Percentiles rank a stretch among this genome's conserved stretches.
Evolutionary conservation across 2,113 vertebrate species (phyloP).

Genomic region (Athene cunicularia): DNA sequence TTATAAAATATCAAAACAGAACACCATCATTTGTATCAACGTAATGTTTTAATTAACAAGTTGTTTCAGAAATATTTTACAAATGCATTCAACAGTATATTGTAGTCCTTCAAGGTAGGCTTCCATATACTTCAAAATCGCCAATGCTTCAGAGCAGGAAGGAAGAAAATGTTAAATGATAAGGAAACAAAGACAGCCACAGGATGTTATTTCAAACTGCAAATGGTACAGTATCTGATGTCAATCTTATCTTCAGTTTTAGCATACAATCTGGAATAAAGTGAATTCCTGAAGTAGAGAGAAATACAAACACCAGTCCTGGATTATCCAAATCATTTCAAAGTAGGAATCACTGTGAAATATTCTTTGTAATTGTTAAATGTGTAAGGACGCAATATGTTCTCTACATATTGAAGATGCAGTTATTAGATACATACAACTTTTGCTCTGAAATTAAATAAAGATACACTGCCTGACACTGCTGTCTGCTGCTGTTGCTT

Average conservation of each 20-base stretch:
- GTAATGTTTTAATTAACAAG: neutral
- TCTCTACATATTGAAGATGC: neutral
- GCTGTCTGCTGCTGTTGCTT: neutral
- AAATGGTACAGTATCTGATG: neutral
- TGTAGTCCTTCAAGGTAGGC: neutral
- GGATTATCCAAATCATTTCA: neutral
- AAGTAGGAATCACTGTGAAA: neutral
- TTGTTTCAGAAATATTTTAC: neutral
- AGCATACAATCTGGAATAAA: neutral
- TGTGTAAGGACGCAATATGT: neutral
- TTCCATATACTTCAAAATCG: neutral
- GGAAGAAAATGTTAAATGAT: neutral
- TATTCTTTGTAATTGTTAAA: neutral
- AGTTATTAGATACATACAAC: neutral
- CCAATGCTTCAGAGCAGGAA: neutral
- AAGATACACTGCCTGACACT: neutral
- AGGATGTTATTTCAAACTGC: neutral
- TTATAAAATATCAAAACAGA: neutral
- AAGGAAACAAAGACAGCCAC: neutral
- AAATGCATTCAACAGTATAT: neutral
- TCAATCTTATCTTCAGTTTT: neutral
- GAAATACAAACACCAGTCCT: neutral
- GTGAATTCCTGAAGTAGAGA: neutral
- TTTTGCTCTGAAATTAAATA: neutral
- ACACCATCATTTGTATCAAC: neutral